Conservation (phyloP, 2,113 vertebrate genomes). For the Strix uralensis region DNA sequence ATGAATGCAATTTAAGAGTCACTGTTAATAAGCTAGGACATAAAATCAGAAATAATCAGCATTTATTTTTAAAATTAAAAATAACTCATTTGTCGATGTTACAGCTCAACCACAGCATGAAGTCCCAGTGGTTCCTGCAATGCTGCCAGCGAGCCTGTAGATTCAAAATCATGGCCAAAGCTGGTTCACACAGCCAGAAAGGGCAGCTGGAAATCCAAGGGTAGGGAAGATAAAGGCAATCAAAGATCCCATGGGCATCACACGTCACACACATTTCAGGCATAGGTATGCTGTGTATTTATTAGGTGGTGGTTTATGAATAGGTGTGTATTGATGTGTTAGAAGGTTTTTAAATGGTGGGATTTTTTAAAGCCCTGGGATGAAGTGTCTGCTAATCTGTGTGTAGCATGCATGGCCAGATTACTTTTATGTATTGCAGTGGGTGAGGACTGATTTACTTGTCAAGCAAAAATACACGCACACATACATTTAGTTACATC, state of each 20-base stretch:
- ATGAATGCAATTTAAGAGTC: background rate
- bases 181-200: background rate
- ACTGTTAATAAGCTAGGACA: background rate
- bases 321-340: background rate
- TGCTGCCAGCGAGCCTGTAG: background rate
- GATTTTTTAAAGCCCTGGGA: background rate
- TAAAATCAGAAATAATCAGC: background rate
- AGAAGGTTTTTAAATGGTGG: background rate
- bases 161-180: background rate
- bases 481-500: background rate
- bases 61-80: background rate
- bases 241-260: too few species aligned
- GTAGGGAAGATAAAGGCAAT: background rate
- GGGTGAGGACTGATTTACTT: background rate
- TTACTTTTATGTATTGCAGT: background rate
- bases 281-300: fast-evolving
- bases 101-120: background rate
- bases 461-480: background rate
- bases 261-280: fast-evolving
- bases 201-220: background rate
- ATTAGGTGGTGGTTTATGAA: background rate
- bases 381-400: background rate
- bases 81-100: background rate
- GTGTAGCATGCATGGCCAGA: fast-evolving
- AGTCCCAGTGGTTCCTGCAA: background rate